These are phyloP conservation scores for Ditylenchus dipsaci DNA, from an alignment of 1,140 invertebrate species.

Conservation along the genomic window DNA sequence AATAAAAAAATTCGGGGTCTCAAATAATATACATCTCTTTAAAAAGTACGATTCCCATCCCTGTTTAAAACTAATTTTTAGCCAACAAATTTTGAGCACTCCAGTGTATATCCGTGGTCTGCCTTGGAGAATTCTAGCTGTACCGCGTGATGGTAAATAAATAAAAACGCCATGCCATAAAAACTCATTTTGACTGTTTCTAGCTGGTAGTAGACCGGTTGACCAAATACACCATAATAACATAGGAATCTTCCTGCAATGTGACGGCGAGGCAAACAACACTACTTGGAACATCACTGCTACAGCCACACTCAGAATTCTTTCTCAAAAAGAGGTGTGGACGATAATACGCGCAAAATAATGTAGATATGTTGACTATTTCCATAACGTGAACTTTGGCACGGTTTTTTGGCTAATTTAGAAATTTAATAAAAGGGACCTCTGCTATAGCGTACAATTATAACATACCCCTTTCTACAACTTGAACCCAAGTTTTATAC, in stretches of 20 bases:
- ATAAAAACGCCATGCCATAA: not conserved
- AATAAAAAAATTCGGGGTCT: too few relatives aligned
- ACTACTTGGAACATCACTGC: constrained; percentile 44
- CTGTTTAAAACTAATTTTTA: not conserved
- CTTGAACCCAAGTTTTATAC: too few relatives aligned
- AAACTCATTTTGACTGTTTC: too few relatives aligned
- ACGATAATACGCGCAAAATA: constrained; percentile 47
- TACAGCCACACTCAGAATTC: constrained; percentile 40
- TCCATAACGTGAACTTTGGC: too few relatives aligned
- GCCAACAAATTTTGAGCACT: constrained; percentile 36
- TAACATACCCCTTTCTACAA: too few relatives aligned
- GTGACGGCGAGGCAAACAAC: constrained; percentile 83
- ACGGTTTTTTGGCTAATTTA: too few relatives aligned
- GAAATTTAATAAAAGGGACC: too few relatives aligned
- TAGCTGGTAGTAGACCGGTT: not conserved
- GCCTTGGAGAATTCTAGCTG: constrained; percentile 50
- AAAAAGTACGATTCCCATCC: too few relatives aligned
- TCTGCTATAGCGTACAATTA: too few relatives aligned
- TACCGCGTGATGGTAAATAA: constrained; percentile 37
- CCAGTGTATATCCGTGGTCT: constrained; percentile 48
- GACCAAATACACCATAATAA: not conserved
- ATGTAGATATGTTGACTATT: too few relatives aligned
- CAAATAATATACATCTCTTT: too few relatives aligned
- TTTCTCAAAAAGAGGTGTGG: constrained; percentile 47
- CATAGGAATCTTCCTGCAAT: constrained; percentile 70